Conservation (phyloP, 2,797 vertebrate genomes). For the Antrozous pallidus region DNA sequence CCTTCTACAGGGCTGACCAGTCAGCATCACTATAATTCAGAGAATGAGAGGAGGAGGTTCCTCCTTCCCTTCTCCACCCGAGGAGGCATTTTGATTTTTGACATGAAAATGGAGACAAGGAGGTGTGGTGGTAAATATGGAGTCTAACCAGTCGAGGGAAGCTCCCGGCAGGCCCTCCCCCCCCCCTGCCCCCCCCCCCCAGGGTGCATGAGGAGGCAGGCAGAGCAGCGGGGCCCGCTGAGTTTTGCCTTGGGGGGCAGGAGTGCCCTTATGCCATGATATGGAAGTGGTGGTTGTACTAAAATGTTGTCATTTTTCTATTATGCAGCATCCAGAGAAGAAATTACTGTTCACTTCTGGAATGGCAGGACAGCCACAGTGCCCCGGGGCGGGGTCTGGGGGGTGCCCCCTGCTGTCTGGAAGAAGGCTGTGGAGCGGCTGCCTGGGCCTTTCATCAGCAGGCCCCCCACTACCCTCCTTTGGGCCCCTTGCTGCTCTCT, state of each 20-base stretch:
- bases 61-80: not conserved
- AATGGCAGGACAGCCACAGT: constrained; percentile 83
- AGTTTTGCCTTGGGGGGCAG: not conserved
- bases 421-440: constrained; percentile 84
- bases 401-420: constrained; percentile 83
- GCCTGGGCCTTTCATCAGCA: constrained; percentile 55
- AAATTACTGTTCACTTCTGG: constrained; percentile 89
- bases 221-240: not conserved
- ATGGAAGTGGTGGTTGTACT: not conserved
- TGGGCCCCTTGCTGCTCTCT: constrained; percentile 46
- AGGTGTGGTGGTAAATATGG: not conserved
- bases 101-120: not conserved
- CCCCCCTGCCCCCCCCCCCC: too few relatives aligned
- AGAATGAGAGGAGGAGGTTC: not conserved
- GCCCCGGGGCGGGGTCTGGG: constrained; percentile 79
- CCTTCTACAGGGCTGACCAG: not conserved
- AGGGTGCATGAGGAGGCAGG: not conserved
- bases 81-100: not conserved
- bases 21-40: not conserved
- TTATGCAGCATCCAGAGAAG: constrained; percentile 80
- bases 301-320: constrained; percentile 47
- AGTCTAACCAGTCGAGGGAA: not conserved
- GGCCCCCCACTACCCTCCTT: not conserved
- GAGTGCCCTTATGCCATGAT: not conserved
- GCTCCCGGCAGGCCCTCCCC: not conserved